A percentile compares a stretch with the other conserved stretches of the same genome.
Conservation (phyloP, 2,888 invertebrate species). For the Eupithecia dodoneata region DNA sequence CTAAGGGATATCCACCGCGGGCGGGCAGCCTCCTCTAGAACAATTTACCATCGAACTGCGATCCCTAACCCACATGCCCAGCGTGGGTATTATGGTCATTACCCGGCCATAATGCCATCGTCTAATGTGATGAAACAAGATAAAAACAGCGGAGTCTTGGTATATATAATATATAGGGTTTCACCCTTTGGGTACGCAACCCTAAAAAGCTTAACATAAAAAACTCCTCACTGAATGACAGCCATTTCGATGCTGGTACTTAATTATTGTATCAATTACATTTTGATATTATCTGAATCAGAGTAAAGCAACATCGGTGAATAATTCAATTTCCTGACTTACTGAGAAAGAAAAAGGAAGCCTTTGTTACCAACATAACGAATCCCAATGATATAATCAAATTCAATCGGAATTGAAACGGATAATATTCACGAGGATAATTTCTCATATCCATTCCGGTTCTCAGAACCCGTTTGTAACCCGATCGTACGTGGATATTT, state of each 20-base stretch:
- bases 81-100: too few relatives aligned
- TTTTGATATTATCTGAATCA: background rate
- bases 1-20: too few relatives aligned
- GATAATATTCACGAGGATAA: background rate
- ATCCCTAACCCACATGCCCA: too few relatives aligned
- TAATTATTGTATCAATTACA: background rate
- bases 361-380: background rate
- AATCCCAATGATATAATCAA: background rate
- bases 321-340: background rate
- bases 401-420: background rate
- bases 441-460: conserved; percentile 8
- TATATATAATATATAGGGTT: too few relatives aligned
- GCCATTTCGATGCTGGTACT: background rate
- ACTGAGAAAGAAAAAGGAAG: background rate
- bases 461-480: background rate
- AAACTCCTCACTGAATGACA: too few relatives aligned
- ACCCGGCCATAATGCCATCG: too few relatives aligned
- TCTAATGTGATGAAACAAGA: too few relatives aligned
- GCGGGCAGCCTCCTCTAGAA: too few relatives aligned
- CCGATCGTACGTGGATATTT: background rate
- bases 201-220: too few relatives aligned
- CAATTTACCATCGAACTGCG: too few relatives aligned
- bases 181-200: too few relatives aligned
- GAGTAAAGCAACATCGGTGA: background rate
- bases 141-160: too few relatives aligned